Percentiles rank a stretch among this genome's conserved stretches.
Conservation (phyloP, 2,888 invertebrate species). For the Polyommatus icarus region DNA sequence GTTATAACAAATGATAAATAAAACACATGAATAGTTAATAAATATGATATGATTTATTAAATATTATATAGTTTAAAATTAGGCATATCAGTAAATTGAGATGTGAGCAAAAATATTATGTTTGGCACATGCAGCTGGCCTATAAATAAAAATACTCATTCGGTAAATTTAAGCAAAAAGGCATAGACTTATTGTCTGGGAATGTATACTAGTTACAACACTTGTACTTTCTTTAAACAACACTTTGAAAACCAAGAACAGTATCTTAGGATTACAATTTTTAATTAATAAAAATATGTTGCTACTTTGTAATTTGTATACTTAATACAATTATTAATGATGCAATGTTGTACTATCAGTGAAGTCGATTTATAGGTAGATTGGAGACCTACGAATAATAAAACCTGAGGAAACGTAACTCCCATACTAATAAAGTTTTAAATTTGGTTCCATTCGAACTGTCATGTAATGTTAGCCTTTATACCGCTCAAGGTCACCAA, state of each 20-base stretch:
- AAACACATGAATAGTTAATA: conserved; percentile 37
- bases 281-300: neutral
- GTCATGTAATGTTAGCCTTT: no score
- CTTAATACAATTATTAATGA: neutral
- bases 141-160: conserved; percentile 2
- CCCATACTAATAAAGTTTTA: no score
- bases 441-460: no score
- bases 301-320: no score
- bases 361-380: no score
- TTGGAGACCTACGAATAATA: no score
- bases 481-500: no score
- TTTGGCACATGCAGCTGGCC: conserved; percentile 36
- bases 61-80: neutral
- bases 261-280: neutral
- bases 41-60: conserved; percentile 41
- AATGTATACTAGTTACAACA: neutral
- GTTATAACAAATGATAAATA: conserved; percentile 28
- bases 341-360: neutral
- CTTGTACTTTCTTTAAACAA: neutral
- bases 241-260: neutral
- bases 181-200: conserved; percentile 14
- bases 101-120: conserved; percentile 37
- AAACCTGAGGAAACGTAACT: no score
- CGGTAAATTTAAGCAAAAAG: neutral
- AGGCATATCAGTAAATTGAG: conserved; percentile 15